Base-by-base conservation (phyloP, 1,140 invertebrate genomes). In the Achroia grisella region DNA sequence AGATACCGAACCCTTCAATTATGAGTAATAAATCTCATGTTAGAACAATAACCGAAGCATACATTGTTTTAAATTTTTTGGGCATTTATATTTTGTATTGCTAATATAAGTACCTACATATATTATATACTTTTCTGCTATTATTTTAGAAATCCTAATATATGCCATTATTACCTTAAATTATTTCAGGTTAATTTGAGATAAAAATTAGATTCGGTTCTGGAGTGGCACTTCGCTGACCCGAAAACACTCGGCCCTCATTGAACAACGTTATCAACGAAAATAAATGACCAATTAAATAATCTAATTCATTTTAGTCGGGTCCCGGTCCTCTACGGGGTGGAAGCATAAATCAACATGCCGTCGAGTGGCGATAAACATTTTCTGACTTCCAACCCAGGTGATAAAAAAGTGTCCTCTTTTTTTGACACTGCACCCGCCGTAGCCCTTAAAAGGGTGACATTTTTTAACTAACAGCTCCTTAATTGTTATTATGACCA, bases 221-320 rank as follows among this genome's bases (percentile, higher is more conserved):
- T 15, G 23, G 48, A 64, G 56, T 61, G 62, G 61, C 67, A 72
- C 69, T 77, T 63, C 51, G 52, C 61, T 64, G 61, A 69, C 63
- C 64, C 61, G 61, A 65, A 66, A 68, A 56, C 57, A 49, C 54
- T 69, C 59, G 33, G 44, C 48, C 57, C 63, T 51, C 59, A 52
- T 54, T 51, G 56, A 52, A 61, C 49, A 57, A 54, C 68, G 67
- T 79, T 85, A 85, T 85, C 81, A 70, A 64, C 53, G 39, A 65
- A 73, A 83, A 82, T 82, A 81, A 85, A 85, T 79, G 78, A 78
- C 75, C 78, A 82, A 85, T 85, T 85, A 82, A 81, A 78, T 55
- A 75, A 75, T 76, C 74, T 80, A 82, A 85, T 79, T 78, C 71
- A 81, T 80, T 80, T 73, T 52, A 51, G 62, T 68, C 50, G 55